Base-by-base conservation (phyloP, 2,888 invertebrate species). In the Plagodis dolabraria region DNA sequence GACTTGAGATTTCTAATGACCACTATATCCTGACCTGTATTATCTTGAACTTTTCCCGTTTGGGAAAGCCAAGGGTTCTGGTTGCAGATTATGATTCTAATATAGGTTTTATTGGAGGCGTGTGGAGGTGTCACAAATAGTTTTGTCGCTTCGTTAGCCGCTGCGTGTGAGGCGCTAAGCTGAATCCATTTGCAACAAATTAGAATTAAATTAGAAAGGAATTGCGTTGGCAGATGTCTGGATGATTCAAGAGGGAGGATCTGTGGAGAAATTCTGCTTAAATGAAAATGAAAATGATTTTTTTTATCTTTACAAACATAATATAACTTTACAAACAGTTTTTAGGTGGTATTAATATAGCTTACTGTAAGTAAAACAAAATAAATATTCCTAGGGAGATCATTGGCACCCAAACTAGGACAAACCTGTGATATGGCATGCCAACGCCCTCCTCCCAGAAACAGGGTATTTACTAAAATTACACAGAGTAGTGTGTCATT, bases 71-170 rank as follows among this genome's bases (percentile, higher is more conserved):
- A 51, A 11, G 34, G 47, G 44, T 53, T 8, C n/a, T 46, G 63
- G 72, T 57, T 61, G 51, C 56, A 55, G 59, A 65, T 57, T 71
- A 58, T 64, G 64, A 63, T 81, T 76, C 78, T 77, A 81, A 75
- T 87, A 85, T 85, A 79, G 85, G 76, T 79, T 80, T 85, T 86
- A 87, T 88, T 85, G 86, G 77, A 74, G 78, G 69, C 69, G 69
- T 61, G 61, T 65, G 77, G 83, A 83, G 82, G 86, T 83, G 86
- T 79, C 83, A 77, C 83, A 77, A 83, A 84, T 86, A 86, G 85
- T 86, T 85, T 83, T 80, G 79, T 77, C 76, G 79, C 76, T 79
- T 82, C 80, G 80, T 80, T 85, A 80, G 60, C 42, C 47, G 57
- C 55, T 12, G 49, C 53, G 65, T 53, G 62, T 49, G 53, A 49